Conservation (phyloP, 2,113 vertebrate species). For the Ramphastos sulfuratus region DNA sequence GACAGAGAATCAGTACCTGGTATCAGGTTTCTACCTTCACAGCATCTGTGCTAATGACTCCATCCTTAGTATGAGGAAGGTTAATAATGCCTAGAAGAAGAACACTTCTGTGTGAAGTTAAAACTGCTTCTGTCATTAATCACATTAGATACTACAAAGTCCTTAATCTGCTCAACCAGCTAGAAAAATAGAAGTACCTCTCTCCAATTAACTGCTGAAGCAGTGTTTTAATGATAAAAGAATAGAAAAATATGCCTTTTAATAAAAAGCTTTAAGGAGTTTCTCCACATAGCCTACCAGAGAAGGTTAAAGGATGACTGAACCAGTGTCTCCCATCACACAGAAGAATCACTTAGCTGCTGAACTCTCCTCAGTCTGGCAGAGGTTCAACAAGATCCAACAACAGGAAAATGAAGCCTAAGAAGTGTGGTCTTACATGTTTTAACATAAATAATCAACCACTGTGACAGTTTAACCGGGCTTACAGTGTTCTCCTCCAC, state of each 20-base stretch:
- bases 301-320: background rate
- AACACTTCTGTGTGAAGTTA: background rate
- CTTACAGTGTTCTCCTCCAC: background rate
- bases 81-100: background rate
- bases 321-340: background rate
- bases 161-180: background rate
- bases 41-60: background rate
- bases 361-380: background rate
- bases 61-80: background rate
- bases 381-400: background rate
- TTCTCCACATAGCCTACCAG: background rate
- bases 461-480: background rate
- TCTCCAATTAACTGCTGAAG: slow-evolving; percentile 31
- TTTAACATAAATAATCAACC: background rate
- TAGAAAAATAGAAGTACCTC: background rate
- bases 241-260: background rate
- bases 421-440: rapidly evolving
- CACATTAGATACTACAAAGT: background rate
- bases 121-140: background rate
- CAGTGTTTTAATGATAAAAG: background rate
- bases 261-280: background rate
- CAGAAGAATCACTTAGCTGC: background rate
- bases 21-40: background rate
- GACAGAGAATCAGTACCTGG: background rate
- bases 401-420: background rate